Evolutionary conservation across 2,797 vertebrate species (phyloP).

Genomic region (Crocodylus rhombifer): DNA sequence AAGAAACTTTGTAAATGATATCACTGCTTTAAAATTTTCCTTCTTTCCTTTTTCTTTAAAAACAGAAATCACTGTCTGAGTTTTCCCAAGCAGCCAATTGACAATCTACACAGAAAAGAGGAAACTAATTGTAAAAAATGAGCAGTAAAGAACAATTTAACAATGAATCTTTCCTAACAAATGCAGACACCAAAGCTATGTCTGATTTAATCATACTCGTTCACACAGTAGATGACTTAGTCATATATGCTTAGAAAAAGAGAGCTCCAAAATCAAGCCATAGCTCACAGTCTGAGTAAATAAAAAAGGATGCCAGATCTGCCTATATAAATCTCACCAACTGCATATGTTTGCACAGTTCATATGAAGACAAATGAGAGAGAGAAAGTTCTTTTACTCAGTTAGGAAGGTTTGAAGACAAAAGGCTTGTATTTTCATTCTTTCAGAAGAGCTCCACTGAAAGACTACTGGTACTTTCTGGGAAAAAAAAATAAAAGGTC

Average conservation of each 20-base stretch:
- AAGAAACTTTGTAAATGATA: background rate
- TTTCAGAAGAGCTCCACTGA: background rate
- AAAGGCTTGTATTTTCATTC: background rate
- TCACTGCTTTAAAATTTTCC: background rate
- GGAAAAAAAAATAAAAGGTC: background rate
- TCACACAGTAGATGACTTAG: background rate
- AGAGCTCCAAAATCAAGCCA: background rate
- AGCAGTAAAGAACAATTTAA: background rate
- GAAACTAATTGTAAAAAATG: constrained; percentile 53
- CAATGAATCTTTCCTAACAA: constrained; percentile 7
- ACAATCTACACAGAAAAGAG: constrained; percentile 34
- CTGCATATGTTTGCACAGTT: background rate
- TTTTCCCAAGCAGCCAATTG: background rate
- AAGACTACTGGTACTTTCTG: background rate
- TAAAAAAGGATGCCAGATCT: background rate
- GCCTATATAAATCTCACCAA: background rate
- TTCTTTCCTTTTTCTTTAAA: background rate
- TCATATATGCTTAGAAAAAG: background rate
- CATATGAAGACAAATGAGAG: background rate
- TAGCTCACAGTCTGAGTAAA: background rate
- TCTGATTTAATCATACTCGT: background rate
- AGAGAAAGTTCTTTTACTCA: rapidly evolving
- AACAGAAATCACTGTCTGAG: background rate
- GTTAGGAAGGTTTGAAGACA: background rate
- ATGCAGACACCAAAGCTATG: background rate